Base-by-base conservation (phyloP, 2,797 vertebrate species). In the Lepilemur septentrionalis region DNA sequence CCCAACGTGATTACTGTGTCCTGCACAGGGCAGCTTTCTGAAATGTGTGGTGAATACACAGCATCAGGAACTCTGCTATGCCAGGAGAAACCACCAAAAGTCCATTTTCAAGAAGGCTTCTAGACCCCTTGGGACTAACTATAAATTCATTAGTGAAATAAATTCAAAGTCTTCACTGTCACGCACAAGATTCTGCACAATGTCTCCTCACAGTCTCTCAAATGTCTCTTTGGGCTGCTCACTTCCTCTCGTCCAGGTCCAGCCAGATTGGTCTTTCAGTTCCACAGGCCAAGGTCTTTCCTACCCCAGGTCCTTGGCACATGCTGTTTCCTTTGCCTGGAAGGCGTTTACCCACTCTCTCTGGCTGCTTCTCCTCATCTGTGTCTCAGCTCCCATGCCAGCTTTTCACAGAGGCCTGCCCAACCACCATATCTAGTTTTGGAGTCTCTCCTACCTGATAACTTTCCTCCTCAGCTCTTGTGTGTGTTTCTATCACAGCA, bases 101-200 rank as follows among this genome's bases (percentile, higher is more conserved):
- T 17, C 12, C 5, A 1, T 70, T 70, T 69, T 55, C 43, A 84
- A 46, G 63, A 84, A 70, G 72, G 0, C 11, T 72, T 30, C 38
- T 63, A 59, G 70, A 70, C 35, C 38, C 22, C 23, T 48, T 46
- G 23, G 50, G 23, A 63, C 12, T 67, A 92, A 63, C 15, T 50
- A 22, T 72, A 43, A 10, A 78, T 76, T 95, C 46, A 52, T 35
- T 76, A 43, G 41, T 52, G 13, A 9, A 67, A 70, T 38, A 95
- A 69, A 78, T 17, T 89, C n/a, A 0, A 79, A 46, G 4, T 7
- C 59, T 65, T 25, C 35, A 7, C 41, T 12, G 5, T 38, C 15
- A 15, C 25, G 32, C 43, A n/a, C 7, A 81, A 72, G 70, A 78
- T n/a, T 84, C 28, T 72, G 35, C 0, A 55, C 61, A 43, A 7